Base-by-base conservation (phyloP, 2,888 invertebrate species). In the Apamea monoglypha region DNA sequence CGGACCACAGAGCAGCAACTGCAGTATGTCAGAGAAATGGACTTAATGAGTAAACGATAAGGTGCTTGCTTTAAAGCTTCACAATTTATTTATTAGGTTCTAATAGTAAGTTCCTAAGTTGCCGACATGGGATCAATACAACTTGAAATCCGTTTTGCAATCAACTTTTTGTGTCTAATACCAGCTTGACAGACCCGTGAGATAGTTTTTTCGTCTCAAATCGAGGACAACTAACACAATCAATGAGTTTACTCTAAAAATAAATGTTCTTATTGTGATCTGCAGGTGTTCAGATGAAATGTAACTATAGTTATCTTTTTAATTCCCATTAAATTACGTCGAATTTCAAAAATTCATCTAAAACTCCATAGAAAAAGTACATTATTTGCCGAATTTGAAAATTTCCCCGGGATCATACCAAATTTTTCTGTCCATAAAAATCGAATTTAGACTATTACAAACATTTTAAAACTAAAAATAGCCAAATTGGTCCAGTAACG, bases 71-170 rank as follows among this genome's bases (percentile, higher is more conserved):
- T 0, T 53, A 40, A 32, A 21, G 21, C 16, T 63, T 40, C 29
- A 25, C 40, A 50, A n/a, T 29, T 25, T 21, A 29, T 29, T 8
- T 18, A 18, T 8, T 53, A 3, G 32, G 18, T 73, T 61, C 18
- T n/a, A n/a, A 40, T 18, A 53, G 25, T 36, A 50, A 40, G 32
- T 36, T 36, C 29, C 47, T 14, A 56, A 69, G 25, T 70, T 18
- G 40, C 25, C 29, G 68, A n/a, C 10, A 40, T n/a, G 44, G 2
- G 47, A 29, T 6, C 40, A 72, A 71, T 50, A 32, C 40, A 53
- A 74, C 10, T 74, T 74, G 29, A 67, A 74, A 80, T 83, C 70
- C 44, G 69, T 83, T 81, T 79, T 74, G 78, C 73, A 78, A 80
- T 69, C 50, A 69, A 29, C 32, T 79, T 87, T 87, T 85, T 83